These are phyloP conservation scores for Drosophila ironensis DNA, from an alignment of 1,140 invertebrate genomes.

Conservation along the genomic window DNA sequence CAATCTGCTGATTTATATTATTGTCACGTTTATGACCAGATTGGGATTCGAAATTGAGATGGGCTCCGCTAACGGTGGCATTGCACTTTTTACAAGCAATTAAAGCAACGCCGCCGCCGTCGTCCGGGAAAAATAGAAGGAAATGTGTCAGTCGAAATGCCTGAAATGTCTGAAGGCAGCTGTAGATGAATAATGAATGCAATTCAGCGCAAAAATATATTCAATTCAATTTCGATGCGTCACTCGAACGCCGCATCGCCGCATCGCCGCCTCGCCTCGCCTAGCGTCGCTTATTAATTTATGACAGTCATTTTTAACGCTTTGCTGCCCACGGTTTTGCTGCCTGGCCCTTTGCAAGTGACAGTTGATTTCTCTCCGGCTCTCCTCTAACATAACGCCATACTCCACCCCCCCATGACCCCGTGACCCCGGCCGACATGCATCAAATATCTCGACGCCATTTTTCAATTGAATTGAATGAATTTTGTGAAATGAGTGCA, in stretches of 20 bases:
- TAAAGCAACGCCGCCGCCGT: conserved; percentile 23
- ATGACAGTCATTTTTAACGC: conserved; percentile 78
- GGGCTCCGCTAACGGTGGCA: conserved; percentile 30
- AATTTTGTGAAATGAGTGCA: conserved; percentile 65
- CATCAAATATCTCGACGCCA: conserved; percentile 66
- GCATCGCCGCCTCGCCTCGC: no score
- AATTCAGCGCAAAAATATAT: conserved; percentile 72
- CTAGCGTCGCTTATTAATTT: conserved; percentile 74
- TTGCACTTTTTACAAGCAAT: conserved; percentile 61
- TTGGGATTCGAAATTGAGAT: conserved; percentile 58
- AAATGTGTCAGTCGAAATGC: background rate
- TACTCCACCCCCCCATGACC: background rate
- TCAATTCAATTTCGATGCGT: conserved; percentile 75
- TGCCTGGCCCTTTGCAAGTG: conserved; percentile 50
- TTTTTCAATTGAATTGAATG: conserved; percentile 78
- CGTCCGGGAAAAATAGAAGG: background rate
- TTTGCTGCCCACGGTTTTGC: conserved; percentile 56
- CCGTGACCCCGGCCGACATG: conserved; percentile 28
- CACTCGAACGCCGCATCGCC: conserved; percentile 43
- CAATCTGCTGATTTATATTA: conserved; percentile 72
- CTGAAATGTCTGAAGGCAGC: conserved; percentile 37
- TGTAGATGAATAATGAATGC: conserved; percentile 79
- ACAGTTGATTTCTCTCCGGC: conserved; percentile 61
- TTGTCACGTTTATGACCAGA: conserved; percentile 71
- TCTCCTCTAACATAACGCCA: background rate